Percentiles rank a stretch among this genome's conserved stretches.
These are phyloP conservation scores for Oenanthe oenanthe DNA, from an alignment of 2,113 vertebrate genomes.

Conservation along the genomic window DNA sequence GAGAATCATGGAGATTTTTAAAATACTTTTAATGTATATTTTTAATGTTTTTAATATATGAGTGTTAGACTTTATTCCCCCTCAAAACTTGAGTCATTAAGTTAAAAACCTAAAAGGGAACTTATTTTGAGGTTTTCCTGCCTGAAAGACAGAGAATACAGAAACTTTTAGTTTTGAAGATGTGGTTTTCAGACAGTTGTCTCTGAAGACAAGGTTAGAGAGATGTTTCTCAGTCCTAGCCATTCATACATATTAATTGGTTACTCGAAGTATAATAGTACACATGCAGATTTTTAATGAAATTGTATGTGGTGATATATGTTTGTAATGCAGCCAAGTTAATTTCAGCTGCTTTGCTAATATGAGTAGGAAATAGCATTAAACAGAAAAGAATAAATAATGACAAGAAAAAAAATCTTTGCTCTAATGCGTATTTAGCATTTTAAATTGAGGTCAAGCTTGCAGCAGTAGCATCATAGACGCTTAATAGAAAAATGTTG, in stretches of 20 bases:
- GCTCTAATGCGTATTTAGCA: neutral
- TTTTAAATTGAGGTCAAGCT: neutral
- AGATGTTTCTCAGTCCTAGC: neutral
- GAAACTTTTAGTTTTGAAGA: neutral
- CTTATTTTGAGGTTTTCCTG: neutral
- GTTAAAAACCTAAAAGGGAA: neutral
- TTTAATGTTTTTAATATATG: too few species aligned
- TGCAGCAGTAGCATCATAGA: neutral
- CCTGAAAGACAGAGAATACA: neutral
- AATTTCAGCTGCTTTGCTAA: neutral
- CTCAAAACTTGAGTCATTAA: neutral
- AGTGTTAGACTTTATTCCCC: neutral
- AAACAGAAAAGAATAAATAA: neutral
- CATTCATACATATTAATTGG: slow-evolving; percentile 22
- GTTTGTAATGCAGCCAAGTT: slow-evolving; percentile 20
- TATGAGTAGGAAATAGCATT: neutral
- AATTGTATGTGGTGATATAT: neutral
- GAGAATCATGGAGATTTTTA: neutral
- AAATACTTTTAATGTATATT: neutral
- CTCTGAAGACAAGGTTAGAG: slow-evolving; percentile 13
- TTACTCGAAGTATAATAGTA: neutral
- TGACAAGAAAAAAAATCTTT: neutral
- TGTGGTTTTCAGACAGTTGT: neutral
- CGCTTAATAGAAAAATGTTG: neutral
- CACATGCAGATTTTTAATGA: slow-evolving; percentile 8